These are phyloP conservation scores for Stercorarius parasiticus DNA, from an alignment of 2,113 vertebrate species.

Conservation along the genomic window DNA sequence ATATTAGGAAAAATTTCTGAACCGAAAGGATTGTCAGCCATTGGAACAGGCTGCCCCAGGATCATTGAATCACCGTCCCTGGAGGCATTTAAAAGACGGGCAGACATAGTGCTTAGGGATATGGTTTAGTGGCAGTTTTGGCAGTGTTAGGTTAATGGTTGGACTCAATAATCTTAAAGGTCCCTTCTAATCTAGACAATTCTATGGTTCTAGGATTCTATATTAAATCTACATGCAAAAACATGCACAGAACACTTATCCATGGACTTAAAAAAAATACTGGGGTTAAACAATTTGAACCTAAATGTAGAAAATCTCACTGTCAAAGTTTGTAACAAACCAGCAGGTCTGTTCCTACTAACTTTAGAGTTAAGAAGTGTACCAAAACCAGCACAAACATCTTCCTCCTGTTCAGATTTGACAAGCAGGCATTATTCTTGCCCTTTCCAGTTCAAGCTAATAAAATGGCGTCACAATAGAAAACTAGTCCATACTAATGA, in stretches of 20 bases:
- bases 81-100: too few relatives aligned
- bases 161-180: too few relatives aligned
- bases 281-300: background rate
- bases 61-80: too few relatives aligned
- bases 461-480: background rate
- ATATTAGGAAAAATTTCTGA: too few relatives aligned
- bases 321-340: background rate
- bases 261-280: background rate
- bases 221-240: background rate
- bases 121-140: too few relatives aligned
- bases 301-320: background rate
- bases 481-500: background rate
- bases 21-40: too few relatives aligned
- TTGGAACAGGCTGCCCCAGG: too few relatives aligned
- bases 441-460: background rate
- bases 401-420: background rate
- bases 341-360: background rate
- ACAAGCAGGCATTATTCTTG: background rate
- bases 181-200: too few relatives aligned
- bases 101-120: too few relatives aligned
- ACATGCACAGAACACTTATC: background rate
- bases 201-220: too few relatives aligned
- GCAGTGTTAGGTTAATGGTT: too few relatives aligned
- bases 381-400: background rate
- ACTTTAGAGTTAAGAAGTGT: background rate